Conservation (phyloP, 1,140 invertebrate species). For the Drosophila simulans region DNA sequence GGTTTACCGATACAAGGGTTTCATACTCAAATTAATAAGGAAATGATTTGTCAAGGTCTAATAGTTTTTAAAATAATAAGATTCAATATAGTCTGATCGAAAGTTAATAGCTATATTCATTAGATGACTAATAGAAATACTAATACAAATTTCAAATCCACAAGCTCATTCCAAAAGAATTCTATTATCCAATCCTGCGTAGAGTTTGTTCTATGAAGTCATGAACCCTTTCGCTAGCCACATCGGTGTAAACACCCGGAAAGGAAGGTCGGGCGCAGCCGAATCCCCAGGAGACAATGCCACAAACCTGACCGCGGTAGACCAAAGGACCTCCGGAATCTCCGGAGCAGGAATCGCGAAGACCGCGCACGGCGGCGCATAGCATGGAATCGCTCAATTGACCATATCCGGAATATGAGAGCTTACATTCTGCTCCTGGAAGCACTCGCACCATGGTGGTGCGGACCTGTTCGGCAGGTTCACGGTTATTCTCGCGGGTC, state of each 20-base stretch:
- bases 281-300: slow-evolving; percentile 87
- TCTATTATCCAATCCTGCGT: slow-evolving; percentile 2
- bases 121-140: not conserved
- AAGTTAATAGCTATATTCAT: not conserved
- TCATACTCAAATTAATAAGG: no score
- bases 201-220: slow-evolving; percentile 58
- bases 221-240: slow-evolving; percentile 85
- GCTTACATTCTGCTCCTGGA: slow-evolving; percentile 48
- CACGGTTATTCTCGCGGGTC: slow-evolving; percentile 42
- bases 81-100: not conserved
- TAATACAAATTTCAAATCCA: not conserved
- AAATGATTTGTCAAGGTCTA: no score
- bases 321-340: slow-evolving; percentile 89
- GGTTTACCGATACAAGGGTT: no score
- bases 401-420: slow-evolving; percentile 60
- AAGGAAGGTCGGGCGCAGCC: slow-evolving; percentile 88
- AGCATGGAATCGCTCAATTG: slow-evolving; percentile 72
- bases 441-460: slow-evolving; percentile 61
- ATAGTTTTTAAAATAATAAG: not conserved
- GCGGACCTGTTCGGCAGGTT: slow-evolving; percentile 66
- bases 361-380: slow-evolving; percentile 68
- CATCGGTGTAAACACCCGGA: slow-evolving; percentile 92
- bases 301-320: slow-evolving; percentile 85
- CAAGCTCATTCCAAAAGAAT: no score
- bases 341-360: slow-evolving; percentile 86